Evolutionary conservation across 2,888 invertebrate species (phyloP).

Genomic region (Drosophila nr. fundita): DNA sequence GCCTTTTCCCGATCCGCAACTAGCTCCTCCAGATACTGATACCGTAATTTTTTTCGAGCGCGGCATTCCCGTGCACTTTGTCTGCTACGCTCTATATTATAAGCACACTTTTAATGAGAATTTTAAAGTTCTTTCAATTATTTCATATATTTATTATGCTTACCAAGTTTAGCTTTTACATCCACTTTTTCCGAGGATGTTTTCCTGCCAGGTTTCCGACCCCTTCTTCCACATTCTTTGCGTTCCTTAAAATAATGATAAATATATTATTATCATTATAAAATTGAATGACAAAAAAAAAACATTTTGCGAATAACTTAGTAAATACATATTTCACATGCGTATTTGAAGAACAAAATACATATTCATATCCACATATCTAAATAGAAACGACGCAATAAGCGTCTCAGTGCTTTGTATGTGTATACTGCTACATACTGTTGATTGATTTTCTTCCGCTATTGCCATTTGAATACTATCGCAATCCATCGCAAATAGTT

Average conservation of each 20-base stretch:
- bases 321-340: not conserved
- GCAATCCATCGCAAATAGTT: constrained; percentile 77
- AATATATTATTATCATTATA: not conserved
- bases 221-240: constrained; percentile 94
- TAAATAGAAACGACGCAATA: constrained; percentile 42
- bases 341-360: not conserved
- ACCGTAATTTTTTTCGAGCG: constrained; percentile 97
- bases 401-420: not conserved
- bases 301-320: not conserved
- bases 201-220: constrained; percentile 94
- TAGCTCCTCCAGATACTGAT: constrained; percentile 98
- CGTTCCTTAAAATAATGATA: constrained; percentile 84
- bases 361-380: not conserved
- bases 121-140: not conserved
- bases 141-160: not conserved
- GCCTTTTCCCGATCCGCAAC: constrained; percentile 97
- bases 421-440: constrained; percentile 62
- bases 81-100: constrained; percentile 92
- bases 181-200: constrained; percentile 94
- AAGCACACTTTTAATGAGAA: not conserved
- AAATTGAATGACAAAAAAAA: not conserved
- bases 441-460: constrained; percentile 80
- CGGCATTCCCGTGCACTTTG: constrained; percentile 99
- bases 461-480: constrained; percentile 83
- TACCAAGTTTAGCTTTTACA: constrained; percentile 96